A percentile compares a stretch with the other conserved stretches of the same genome.
These are phyloP conservation scores for Listronotus bonariensis DNA, from an alignment of 1,140 invertebrate genomes.

Conservation along the genomic window DNA sequence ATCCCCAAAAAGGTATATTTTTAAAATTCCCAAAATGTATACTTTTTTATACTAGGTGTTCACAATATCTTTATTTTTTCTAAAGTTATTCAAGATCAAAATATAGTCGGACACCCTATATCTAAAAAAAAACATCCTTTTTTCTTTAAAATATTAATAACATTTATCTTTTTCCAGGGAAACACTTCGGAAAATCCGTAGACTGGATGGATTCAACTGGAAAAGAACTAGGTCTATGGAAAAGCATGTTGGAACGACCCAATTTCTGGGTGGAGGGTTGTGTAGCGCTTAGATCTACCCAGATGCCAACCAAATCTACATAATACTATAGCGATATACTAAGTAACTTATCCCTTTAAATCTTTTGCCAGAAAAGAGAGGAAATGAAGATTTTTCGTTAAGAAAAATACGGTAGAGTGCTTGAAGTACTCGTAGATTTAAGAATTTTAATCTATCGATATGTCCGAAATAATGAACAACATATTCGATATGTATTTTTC, in stretches of 20 bases:
- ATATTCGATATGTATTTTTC: no score
- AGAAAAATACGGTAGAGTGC: neutral
- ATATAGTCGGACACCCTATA: no score
- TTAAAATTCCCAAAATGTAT: no score
- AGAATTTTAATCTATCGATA: no score
- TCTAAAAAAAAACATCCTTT: no score
- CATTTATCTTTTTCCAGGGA: slow-evolving; percentile 66
- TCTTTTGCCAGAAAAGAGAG: neutral
- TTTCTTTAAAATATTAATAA: no score
- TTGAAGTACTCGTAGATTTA: no score
- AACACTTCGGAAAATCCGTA: slow-evolving; percentile 80
- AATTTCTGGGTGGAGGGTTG: slow-evolving; percentile 96
- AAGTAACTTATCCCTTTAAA: neutral
- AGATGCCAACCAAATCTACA: slow-evolving; percentile 62
- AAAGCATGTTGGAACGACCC: slow-evolving; percentile 89
- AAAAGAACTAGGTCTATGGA: slow-evolving; percentile 89
- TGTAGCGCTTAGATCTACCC: slow-evolving; percentile 78
- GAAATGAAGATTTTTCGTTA: neutral
- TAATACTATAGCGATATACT: slow-evolving; percentile 32
- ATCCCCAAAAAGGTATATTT: no score
- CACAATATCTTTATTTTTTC: no score
- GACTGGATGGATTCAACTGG: slow-evolving; percentile 95
- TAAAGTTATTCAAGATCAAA: no score
- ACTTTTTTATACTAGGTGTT: no score
- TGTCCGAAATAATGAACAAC: no score